phyloP scores from a whole-genome alignment of 2,888 invertebrate genomes.

The Bombyx huttoni region DNA sequence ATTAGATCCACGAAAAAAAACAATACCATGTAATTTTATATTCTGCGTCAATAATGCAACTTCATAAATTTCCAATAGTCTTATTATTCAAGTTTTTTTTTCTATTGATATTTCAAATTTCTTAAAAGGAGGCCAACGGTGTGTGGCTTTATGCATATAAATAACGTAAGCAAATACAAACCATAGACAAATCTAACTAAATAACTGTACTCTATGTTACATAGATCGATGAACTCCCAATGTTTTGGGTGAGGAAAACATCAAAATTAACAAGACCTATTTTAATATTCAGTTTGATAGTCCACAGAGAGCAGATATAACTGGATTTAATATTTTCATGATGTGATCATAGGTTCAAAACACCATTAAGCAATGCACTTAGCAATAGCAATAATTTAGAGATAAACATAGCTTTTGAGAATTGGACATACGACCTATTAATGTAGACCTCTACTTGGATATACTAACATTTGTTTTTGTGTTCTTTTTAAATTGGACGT shows the following conservation, averaged over 20 bases:
- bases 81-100: not conserved
- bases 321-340: not conserved
- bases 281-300: not conserved
- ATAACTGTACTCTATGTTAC: conserved; percentile 1
- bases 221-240: conserved; percentile 1
- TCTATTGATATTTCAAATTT: not conserved
- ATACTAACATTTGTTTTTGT: not conserved
- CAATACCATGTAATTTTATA: no score
- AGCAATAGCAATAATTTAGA: not conserved
- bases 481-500: not conserved
- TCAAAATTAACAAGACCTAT: not conserved
- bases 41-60: no score
- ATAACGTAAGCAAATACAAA: not conserved
- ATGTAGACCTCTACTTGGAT: not conserved
- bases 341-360: not conserved
- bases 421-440: not conserved
- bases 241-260: not conserved
- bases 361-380: no score
- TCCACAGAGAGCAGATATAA: not conserved
- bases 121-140: not conserved
- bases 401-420: not conserved
- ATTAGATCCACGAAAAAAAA: no score
- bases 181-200: conserved; percentile 1
- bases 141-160: not conserved
- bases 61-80: no score